phyloP scores from a whole-genome alignment of 1,140 invertebrate genomes.

The Lepidotrigona ventralis region DNA sequence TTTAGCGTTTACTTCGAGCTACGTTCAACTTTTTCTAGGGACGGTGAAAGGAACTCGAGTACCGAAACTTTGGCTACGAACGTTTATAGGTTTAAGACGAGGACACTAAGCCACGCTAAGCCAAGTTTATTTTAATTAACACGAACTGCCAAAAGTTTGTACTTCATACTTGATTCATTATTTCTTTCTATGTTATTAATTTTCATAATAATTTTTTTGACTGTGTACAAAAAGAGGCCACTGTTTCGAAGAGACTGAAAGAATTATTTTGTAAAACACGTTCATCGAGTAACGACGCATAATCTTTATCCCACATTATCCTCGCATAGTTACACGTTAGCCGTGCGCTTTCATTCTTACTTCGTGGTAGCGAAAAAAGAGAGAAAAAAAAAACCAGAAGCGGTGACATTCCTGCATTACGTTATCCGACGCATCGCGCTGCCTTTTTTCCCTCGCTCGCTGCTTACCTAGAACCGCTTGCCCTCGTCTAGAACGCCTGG shows the following conservation, averaged over 20 bases:
- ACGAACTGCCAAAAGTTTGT: background rate
- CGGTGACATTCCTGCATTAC: conserved; percentile 63
- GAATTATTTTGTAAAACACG: background rate
- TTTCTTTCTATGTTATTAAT: too few species aligned
- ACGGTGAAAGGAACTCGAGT: too few species aligned
- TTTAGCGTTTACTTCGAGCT: too few species aligned
- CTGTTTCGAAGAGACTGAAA: background rate
- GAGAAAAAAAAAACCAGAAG: conserved; percentile 52
- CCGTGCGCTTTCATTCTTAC: conserved; percentile 48
- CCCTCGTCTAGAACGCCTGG: conserved; percentile 27
- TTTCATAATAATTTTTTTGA: too few species aligned
- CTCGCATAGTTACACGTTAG: conserved; percentile 57
- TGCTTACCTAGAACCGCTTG: conserved; percentile 33
- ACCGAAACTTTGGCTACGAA: background rate
- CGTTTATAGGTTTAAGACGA: background rate
- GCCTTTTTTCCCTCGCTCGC: conserved; percentile 4
- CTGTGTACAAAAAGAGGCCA: too few species aligned
- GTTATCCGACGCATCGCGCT: conserved; percentile 47
- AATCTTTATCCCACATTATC: conserved; percentile 50
- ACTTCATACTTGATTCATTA: too few species aligned
- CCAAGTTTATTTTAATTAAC: background rate
- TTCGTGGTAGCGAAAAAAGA: conserved; percentile 24
- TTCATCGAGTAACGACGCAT: background rate
- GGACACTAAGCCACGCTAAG: too few species aligned
- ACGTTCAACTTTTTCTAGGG: background rate